Percentiles rank a stretch among this genome's conserved stretches.
Conservation (phyloP, 2,797 vertebrate species). For the Sebastes oblongus region DNA sequence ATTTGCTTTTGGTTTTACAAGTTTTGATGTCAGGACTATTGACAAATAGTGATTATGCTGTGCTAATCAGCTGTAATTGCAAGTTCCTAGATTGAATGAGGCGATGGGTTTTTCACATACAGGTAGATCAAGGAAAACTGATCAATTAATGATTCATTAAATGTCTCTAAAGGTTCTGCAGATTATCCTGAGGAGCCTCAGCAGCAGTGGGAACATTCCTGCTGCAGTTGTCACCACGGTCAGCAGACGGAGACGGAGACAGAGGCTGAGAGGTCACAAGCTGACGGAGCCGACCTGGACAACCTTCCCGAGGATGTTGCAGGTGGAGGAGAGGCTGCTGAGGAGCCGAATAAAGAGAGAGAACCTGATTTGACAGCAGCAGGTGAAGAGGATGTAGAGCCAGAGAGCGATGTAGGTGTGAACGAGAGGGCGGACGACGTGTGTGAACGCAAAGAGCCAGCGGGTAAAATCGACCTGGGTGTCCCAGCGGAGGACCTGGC, state of each 20-base stretch:
- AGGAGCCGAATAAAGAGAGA: neutral
- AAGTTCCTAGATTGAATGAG: neutral
- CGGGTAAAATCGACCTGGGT: neutral
- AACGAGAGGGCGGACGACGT: constrained; percentile 43
- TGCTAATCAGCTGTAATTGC: too few relatives aligned
- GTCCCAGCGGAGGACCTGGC: constrained; percentile 67
- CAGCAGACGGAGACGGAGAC: constrained; percentile 77
- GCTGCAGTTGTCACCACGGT: constrained; percentile 76
- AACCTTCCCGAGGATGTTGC: neutral
- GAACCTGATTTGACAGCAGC: neutral
- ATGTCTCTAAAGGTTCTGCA: constrained; percentile 41
- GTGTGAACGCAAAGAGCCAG: constrained; percentile 67
- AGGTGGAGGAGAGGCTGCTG: constrained; percentile 53
- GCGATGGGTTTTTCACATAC: neutral
- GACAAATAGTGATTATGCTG: too few relatives aligned
- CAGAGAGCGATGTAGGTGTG: constrained; percentile 2
- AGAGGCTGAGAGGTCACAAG: constrained; percentile 68
- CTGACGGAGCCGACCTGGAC: constrained; percentile 52
- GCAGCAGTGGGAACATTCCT: constrained; percentile 80
- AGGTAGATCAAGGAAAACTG: neutral
- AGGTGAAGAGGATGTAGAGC: constrained; percentile 10
- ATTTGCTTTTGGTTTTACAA: neutral
- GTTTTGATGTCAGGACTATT: neutral
- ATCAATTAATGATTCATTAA: neutral
- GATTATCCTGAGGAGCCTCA: constrained; percentile 88